Base-by-base conservation (phyloP, 2,888 invertebrate species). In the Drosophila stalkeri region DNA sequence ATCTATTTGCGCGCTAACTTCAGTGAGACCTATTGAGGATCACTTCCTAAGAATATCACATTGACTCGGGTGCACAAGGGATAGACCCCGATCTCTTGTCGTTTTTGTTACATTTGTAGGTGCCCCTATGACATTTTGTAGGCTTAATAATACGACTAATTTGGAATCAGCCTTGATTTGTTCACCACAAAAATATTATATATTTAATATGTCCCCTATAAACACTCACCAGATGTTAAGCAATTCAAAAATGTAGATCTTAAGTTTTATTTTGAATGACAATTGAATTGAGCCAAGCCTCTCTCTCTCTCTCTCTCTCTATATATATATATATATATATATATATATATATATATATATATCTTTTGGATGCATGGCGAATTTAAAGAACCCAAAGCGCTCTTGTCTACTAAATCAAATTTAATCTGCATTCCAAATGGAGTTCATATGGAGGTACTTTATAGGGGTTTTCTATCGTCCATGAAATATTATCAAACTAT, bases 401-500 rank as follows among this genome's bases (percentile, higher is more conserved):
- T 63, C 12, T 16, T 14, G 23, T 33, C 39, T 41, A n/a, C 35
- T n/a, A n/a, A 27, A 35, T 55, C 16, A 47, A 31, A n/a, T 47
- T 4, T 27, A 47, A n/a, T n/a, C 6, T 31, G 31, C 31, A n/a
- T 31, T 31, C n/a, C 18, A 1, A 3, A 12, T 18, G 18, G 0
- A 18, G 6, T 49, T 49, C 33, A 1, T 18, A 2, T 33, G 31
- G 31, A 33, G 31, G 31, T 49, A 18, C 7, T 23, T 49, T 41
- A 51, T 31, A 35, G 23, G 37, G 46, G 23, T 2, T 39, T 44
- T 52, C 61, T 61, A 31, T 65, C 51, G 51, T 71, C 59, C 64
- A 57, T 18, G 31, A 65, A 65, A 63, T 60, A 59, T 43, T 44
- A 54, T 65, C 54, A 69, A 33, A 63, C 64, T 68, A 59, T 55